Conservation (phyloP, 2,113 vertebrate genomes). For the Eurypyga helias region DNA sequence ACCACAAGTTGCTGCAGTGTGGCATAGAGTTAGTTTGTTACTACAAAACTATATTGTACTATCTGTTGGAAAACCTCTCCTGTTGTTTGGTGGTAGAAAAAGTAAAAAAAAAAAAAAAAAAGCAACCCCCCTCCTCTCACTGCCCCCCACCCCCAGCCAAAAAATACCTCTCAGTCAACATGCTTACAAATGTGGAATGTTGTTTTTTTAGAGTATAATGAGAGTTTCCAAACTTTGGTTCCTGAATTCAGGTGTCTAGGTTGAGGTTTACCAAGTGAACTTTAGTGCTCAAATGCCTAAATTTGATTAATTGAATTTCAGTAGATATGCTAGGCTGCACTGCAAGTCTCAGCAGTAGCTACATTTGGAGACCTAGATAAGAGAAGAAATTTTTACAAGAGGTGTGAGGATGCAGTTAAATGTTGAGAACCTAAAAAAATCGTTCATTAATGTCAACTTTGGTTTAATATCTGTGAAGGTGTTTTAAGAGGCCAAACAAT, state of each 20-base stretch:
- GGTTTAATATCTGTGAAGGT: not conserved
- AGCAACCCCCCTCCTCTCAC: too few species aligned
- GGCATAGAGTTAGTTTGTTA: not conserved
- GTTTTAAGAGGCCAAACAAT: not conserved
- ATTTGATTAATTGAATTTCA: not conserved
- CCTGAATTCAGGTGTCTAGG: not conserved
- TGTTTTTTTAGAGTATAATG: not conserved
- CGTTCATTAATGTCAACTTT: not conserved
- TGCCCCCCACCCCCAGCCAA: too few species aligned
- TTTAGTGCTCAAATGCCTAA: not conserved
- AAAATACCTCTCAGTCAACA: not conserved
- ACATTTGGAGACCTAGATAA: not conserved
- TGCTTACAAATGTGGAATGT: not conserved
- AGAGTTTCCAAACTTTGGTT: not conserved
- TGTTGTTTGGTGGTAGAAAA: not conserved
- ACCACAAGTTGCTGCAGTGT: not conserved
- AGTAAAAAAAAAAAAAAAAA: not conserved
- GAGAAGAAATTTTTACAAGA: not conserved
- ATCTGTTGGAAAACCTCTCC: not conserved
- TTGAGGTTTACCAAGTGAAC: not conserved
- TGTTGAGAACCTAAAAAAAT: not conserved
- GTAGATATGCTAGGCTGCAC: not conserved
- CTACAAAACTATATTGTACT: not conserved
- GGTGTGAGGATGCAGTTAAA: not conserved
- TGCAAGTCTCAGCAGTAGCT: not conserved